Conservation (phyloP, 2,797 vertebrate genomes). For the Sparidentex hasta region DNA sequence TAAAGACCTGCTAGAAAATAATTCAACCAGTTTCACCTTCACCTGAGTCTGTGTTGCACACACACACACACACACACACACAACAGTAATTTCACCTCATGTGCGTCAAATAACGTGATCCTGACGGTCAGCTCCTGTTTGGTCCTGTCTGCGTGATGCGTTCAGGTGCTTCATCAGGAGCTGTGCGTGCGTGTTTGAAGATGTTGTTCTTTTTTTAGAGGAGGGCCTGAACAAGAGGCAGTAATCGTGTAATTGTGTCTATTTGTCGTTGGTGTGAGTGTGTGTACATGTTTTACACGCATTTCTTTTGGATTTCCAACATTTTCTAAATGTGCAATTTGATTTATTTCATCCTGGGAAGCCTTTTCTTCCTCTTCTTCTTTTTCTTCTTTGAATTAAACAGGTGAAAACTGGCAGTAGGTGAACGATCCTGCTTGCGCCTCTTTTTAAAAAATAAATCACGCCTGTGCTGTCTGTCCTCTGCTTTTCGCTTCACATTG, state of each 20-base stretch:
- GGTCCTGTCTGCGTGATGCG: background rate
- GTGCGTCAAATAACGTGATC: background rate
- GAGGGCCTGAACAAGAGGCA: background rate
- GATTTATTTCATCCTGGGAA: background rate
- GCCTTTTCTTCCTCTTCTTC: too few relatives aligned
- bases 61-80: background rate
- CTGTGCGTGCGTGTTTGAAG: too few relatives aligned
- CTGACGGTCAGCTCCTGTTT: background rate
- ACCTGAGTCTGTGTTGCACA: background rate
- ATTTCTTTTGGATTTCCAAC: background rate
- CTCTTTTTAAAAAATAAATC: background rate
- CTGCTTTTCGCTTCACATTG: slow-evolving; percentile 12
- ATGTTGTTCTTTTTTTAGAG: background rate
- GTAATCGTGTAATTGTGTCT: background rate
- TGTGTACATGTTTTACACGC: background rate
- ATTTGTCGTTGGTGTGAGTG: too few relatives aligned
- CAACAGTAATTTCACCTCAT: background rate
- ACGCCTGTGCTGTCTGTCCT: background rate
- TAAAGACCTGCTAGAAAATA: background rate
- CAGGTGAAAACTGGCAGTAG: background rate
- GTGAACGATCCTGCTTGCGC: background rate
- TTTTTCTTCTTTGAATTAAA: background rate
- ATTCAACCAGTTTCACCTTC: background rate
- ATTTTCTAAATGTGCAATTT: slow-evolving; percentile 1
- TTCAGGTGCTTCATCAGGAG: slow-evolving; percentile 3